Conservation (phyloP, 2,113 vertebrate genomes). For the Mus spicilegus region DNA sequence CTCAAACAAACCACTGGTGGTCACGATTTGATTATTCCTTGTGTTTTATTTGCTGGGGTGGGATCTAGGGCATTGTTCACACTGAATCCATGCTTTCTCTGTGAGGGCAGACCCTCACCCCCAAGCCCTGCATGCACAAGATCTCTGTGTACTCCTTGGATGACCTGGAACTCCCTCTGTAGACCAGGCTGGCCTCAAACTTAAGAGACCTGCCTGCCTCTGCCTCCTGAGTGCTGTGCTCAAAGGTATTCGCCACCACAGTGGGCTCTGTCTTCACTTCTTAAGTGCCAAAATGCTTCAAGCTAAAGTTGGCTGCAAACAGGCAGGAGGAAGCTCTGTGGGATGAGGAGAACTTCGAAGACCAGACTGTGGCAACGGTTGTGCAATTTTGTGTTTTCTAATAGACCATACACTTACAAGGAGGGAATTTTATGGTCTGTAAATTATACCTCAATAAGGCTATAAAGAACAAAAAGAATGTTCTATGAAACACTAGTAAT, state of each 20-base stretch:
- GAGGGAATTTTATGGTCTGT: conserved; percentile 35
- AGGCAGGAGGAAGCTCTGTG: not conserved
- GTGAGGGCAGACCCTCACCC: not conserved
- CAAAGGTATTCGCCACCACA: not conserved
- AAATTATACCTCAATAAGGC: conserved; percentile 52
- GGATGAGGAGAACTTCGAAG: not conserved
- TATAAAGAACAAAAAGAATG: not conserved
- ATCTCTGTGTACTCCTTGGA: not conserved
- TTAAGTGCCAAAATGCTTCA: not conserved
- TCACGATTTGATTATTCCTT: not conserved
- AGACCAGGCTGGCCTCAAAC: not conserved
- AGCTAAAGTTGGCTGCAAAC: not conserved
- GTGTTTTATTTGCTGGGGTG: not conserved
- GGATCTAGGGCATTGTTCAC: not conserved
- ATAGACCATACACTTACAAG: not conserved
- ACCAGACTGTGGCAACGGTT: not conserved
- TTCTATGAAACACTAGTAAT: not conserved
- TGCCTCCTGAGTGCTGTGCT: not conserved
- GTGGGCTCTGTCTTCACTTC: not conserved
- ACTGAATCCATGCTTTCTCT: not conserved
- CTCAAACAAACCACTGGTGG: not conserved
- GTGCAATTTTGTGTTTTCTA: not conserved
- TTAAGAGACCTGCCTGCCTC: not conserved
- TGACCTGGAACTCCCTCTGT: not conserved
- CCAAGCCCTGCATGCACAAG: not conserved